These are phyloP conservation scores for Ceyx margarethae DNA, from an alignment of 2,113 vertebrate species.

Conservation along the genomic window DNA sequence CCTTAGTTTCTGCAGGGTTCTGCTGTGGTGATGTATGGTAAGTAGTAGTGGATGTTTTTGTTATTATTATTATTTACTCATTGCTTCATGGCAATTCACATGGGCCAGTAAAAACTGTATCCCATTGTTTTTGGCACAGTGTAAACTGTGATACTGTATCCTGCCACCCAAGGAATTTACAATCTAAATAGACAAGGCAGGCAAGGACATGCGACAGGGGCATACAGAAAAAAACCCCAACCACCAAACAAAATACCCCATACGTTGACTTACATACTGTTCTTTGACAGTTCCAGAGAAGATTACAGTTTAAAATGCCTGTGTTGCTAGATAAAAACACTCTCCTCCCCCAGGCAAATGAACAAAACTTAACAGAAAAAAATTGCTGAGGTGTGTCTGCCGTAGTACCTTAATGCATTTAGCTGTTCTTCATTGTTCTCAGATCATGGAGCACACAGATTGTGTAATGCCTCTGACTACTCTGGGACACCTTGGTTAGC, in stretches of 20 bases:
- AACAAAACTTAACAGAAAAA: conserved; percentile 36
- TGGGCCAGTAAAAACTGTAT: background rate
- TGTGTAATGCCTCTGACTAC: conserved; percentile 22
- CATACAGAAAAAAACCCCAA: background rate
- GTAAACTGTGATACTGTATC: background rate
- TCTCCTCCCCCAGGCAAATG: conserved; percentile 5
- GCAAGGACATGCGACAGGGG: background rate
- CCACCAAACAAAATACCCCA: background rate
- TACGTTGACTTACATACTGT: background rate
- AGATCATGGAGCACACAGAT: background rate
- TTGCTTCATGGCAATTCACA: background rate
- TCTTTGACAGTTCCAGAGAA: conserved; percentile 16
- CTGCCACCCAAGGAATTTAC: background rate
- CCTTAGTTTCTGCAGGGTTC: background rate
- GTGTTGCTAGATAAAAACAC: conserved; percentile 25
- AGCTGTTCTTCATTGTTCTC: conserved; percentile 15
- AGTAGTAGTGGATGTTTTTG: background rate
- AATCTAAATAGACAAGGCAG: background rate
- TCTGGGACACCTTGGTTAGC: conserved; percentile 44
- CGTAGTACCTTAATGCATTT: background rate
- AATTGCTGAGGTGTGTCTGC: conserved; percentile 33
- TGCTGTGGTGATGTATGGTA: background rate
- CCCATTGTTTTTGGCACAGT: background rate
- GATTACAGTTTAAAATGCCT: conserved; percentile 9
- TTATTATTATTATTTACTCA: background rate